These are phyloP conservation scores for Temnothorax curvispinosus DNA, from an alignment of 1,140 invertebrate genomes.

Conservation along the genomic window DNA sequence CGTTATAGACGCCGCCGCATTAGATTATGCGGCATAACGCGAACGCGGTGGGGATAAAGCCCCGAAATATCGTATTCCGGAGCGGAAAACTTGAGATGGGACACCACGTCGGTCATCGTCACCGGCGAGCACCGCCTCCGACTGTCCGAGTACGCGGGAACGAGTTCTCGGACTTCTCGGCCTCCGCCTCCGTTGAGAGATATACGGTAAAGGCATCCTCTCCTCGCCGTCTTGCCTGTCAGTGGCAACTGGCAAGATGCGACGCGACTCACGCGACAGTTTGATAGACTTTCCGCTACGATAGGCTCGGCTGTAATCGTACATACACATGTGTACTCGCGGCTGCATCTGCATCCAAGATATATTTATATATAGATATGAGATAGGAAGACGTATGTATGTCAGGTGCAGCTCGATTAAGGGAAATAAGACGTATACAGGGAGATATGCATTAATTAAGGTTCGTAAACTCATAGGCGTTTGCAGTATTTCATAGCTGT, in stretches of 20 bases:
- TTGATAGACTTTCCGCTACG: background rate
- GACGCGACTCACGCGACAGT: background rate
- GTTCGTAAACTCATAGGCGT: background rate
- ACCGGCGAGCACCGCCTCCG: background rate
- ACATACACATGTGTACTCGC: background rate
- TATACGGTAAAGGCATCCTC: slow-evolving; percentile 57
- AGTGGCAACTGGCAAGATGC: slow-evolving; percentile 3
- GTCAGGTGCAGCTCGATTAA: background rate
- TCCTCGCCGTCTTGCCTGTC: slow-evolving; percentile 10
- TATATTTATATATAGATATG: background rate
- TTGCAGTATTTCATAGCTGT: background rate
- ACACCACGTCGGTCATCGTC: background rate
- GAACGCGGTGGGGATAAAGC: slow-evolving; percentile 62
- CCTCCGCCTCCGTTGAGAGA: slow-evolving; percentile 19
- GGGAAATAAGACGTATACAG: background rate
- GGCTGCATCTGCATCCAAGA: background rate
- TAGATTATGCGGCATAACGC: slow-evolving; percentile 12
- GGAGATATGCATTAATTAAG: background rate
- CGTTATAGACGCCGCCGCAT: background rate
- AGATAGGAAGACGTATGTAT: background rate
- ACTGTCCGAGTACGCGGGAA: slow-evolving; percentile 34
- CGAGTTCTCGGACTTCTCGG: slow-evolving; percentile 14
- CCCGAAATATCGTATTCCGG: slow-evolving; percentile 65
- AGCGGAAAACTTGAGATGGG: slow-evolving; percentile 55
- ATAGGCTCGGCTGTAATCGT: too few relatives aligned